Percentiles rank a stretch among this genome's conserved stretches.
phyloP scores from a whole-genome alignment of 2,797 vertebrate genomes.

The Pseudopleuronectes americanus region DNA sequence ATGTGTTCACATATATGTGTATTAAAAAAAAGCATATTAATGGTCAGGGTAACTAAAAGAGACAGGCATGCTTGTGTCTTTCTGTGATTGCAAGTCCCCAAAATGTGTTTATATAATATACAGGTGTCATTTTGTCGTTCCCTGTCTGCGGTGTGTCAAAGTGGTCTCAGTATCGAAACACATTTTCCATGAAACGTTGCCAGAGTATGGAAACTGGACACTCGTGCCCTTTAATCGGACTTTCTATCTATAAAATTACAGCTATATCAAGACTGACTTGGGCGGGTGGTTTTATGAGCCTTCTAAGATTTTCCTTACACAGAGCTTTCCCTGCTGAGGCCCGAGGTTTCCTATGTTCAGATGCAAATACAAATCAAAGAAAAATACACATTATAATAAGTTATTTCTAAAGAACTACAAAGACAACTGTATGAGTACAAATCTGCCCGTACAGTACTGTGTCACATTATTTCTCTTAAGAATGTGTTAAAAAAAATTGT shows the following conservation, averaged over 20 bases:
- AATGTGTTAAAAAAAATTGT: conserved; percentile 62
- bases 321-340: conserved; percentile 20
- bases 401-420: background rate
- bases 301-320: conserved; percentile 29
- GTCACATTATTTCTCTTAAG: conserved; percentile 39
- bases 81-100: conserved; percentile 6
- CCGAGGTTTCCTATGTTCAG: conserved; percentile 13
- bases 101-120: conserved; percentile 61
- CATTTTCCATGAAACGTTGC: conserved; percentile 50
- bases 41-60: background rate
- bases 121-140: conserved; percentile 56
- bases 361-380: conserved; percentile 9
- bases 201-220: conserved; percentile 48
- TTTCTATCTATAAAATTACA: conserved; percentile 62
- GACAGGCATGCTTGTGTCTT: conserved; percentile 3
- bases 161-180: conserved; percentile 57
- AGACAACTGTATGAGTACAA: background rate
- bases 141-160: conserved; percentile 43
- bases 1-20: background rate
- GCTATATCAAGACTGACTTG: conserved; percentile 56
- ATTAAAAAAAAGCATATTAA: background rate
- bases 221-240: conserved; percentile 49
- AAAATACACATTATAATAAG: conserved; percentile 13
- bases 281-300: conserved; percentile 29
- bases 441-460: conserved; percentile 22